phyloP scores from a whole-genome alignment of 2,888 invertebrate species.

The Caenorhabditis parvicauda region DNA sequence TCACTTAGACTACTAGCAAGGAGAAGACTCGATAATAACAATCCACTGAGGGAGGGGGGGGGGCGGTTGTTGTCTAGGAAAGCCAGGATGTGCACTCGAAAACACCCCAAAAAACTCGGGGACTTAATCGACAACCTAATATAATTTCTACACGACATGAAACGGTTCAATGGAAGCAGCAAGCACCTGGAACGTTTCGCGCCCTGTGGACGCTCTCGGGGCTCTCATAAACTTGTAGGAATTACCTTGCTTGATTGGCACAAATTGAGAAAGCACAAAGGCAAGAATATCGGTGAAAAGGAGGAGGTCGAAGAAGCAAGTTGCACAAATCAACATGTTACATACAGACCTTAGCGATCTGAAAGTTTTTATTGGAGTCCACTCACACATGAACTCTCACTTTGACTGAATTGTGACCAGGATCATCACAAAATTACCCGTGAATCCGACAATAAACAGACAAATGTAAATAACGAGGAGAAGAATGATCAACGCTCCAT shows the following conservation, averaged over 20 bases:
- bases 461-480: constrained; percentile 13
- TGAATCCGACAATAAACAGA: constrained; percentile 17
- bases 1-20: no score
- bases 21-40: no score
- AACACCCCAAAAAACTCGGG: no score
- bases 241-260: constrained; percentile 14
- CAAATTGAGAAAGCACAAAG: constrained; percentile 14
- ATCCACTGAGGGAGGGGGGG: no score
- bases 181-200: neutral
- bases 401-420: constrained; percentile 22
- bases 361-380: neutral
- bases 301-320: constrained; percentile 18
- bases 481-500: no score
- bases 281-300: constrained; percentile 20
- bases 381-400: neutral
- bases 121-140: no score
- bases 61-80: no score
- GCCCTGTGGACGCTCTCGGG: neutral
- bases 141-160: no score
- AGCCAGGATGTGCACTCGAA: no score
- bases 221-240: no score
- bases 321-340: constrained; percentile 19
- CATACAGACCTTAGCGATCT: constrained; percentile 21
- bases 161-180: neutral
- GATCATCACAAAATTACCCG: constrained; percentile 22